phyloP scores from a whole-genome alignment of 2,113 vertebrate genomes.

The Onychostoma macrolepis region DNA sequence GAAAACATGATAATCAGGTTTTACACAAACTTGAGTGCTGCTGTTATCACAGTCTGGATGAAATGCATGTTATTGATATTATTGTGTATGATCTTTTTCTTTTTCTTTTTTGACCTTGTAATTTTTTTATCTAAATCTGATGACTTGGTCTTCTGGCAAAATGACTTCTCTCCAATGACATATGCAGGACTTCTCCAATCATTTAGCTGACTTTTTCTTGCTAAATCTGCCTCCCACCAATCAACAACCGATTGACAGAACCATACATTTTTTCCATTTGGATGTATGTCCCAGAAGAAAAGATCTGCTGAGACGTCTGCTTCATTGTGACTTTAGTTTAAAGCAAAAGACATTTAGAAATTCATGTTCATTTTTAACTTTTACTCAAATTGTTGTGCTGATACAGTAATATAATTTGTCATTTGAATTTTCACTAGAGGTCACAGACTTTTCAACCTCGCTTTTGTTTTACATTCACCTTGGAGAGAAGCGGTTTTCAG shows the following conservation, averaged over 20 bases:
- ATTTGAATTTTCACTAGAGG: neutral
- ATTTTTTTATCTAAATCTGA: too few relatives aligned
- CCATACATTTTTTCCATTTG: neutral
- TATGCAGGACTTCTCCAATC: neutral
- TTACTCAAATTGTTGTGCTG: neutral
- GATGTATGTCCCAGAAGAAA: neutral
- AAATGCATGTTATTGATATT: too few relatives aligned
- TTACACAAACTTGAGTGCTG: neutral
- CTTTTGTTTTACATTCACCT: neutral
- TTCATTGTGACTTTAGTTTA: neutral
- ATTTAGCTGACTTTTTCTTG: neutral
- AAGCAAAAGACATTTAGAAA: neutral
- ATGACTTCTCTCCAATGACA: neutral
- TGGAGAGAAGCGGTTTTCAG: constrained; percentile 5
- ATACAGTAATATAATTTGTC: neutral
- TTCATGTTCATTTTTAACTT: neutral
- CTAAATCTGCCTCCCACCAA: neutral
- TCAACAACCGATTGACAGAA: neutral
- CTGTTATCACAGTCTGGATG: too few relatives aligned
- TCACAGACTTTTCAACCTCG: neutral
- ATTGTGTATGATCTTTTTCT: too few relatives aligned
- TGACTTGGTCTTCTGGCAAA: neutral
- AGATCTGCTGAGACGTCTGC: neutral
- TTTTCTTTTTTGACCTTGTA: too few relatives aligned
- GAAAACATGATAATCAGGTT: neutral